These are phyloP conservation scores for Mnemiopsis leidyi DNA, from an alignment of 37 sponge, comb jelly and placozoan genomes.

Conservation along the genomic window DNA sequence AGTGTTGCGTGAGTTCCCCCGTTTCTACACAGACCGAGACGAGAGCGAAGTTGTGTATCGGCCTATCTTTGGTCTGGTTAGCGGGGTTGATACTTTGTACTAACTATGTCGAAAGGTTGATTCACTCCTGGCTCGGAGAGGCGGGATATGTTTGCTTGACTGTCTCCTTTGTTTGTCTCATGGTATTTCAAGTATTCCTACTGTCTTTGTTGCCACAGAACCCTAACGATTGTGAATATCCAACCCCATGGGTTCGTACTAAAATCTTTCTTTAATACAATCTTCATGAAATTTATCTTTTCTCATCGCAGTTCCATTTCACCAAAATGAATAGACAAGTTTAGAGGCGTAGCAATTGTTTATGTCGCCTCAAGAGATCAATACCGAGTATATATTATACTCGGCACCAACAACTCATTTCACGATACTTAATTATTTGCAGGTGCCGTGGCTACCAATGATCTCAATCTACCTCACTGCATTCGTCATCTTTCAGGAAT, in stretches of 20 bases:
- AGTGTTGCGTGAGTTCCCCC: neutral
- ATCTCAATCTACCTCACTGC: neutral
- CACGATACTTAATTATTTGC: too few relatives aligned
- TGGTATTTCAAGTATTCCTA: neutral
- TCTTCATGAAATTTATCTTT: too few relatives aligned
- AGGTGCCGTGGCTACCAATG: conserved; percentile 27
- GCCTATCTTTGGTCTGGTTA: neutral
- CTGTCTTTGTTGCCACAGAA: neutral
- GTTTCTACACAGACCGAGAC: neutral
- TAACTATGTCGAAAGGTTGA: neutral
- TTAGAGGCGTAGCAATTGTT: too few relatives aligned
- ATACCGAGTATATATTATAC: too few relatives aligned
- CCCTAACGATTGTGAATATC: neutral
- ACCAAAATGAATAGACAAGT: too few relatives aligned
- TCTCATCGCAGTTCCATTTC: too few relatives aligned
- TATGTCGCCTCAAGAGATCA: too few relatives aligned
- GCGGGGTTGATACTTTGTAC: neutral
- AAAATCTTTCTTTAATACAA: neutral
- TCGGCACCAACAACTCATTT: too few relatives aligned
- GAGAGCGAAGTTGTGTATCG: neutral
- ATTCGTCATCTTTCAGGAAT: neutral
- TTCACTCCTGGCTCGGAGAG: neutral
- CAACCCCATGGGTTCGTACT: neutral
- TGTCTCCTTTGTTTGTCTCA: neutral
- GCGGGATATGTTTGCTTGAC: neutral